Evolutionary conservation across 1,140 invertebrate genomes (phyloP).

Genomic region (Macrobrachium nipponense): DNA sequence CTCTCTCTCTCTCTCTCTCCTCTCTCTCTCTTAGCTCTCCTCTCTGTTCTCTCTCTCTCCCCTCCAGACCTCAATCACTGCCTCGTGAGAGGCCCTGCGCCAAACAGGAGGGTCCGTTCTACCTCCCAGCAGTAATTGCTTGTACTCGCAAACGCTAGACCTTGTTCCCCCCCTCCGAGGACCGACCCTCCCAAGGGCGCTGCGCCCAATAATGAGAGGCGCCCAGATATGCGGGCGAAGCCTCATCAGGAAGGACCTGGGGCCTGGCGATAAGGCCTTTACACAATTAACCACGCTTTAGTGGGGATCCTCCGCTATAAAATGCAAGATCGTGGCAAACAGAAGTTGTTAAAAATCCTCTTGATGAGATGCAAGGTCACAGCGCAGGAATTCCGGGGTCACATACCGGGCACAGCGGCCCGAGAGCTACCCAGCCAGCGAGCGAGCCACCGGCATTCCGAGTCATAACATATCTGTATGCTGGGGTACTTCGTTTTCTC

Average conservation of each 20-base stretch:
- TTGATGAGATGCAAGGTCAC: slow-evolving; percentile 10
- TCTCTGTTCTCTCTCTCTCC: slow-evolving; percentile 21
- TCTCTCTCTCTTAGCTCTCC: not conserved
- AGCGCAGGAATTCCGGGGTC: too few species aligned
- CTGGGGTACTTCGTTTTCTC: not conserved
- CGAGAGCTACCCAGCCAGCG: too few species aligned
- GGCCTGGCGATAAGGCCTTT: not conserved
- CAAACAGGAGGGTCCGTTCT: not conserved
- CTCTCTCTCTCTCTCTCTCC: slow-evolving; percentile 12
- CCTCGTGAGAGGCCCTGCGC: not conserved
- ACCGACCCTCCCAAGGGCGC: too few species aligned
- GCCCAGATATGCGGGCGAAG: too few species aligned
- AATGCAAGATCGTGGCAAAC: not conserved
- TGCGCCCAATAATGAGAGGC: too few species aligned
- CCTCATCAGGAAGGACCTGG: too few species aligned
- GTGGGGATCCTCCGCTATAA: not conserved
- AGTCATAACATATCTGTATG: not conserved
- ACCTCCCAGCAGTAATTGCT: not conserved
- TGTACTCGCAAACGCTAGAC: too few species aligned
- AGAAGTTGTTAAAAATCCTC: slow-evolving; percentile 20
- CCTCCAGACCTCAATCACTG: not conserved
- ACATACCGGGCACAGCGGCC: too few species aligned
- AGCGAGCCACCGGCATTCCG: not conserved
- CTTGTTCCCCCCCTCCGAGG: too few species aligned
- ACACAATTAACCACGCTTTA: not conserved